Conservation (phyloP, 2,113 vertebrate species). For the Chiloscyllium plagiosum region DNA sequence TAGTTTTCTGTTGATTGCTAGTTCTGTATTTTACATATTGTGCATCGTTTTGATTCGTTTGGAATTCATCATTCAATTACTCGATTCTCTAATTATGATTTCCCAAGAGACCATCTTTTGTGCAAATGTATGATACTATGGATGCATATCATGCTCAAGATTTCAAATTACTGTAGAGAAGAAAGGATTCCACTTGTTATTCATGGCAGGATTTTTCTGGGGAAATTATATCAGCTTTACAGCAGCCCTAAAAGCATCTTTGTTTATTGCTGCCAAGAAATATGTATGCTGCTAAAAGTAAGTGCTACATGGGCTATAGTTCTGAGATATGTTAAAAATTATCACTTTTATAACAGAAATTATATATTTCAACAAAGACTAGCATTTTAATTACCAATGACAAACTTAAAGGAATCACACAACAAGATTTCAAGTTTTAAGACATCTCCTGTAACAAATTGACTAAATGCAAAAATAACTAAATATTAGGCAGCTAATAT, state of each 20-base stretch:
- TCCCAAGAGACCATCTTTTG: background rate
- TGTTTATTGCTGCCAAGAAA: background rate
- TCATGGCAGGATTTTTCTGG: background rate
- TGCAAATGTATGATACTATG: background rate
- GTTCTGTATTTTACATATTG: too few species aligned
- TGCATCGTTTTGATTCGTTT: too few species aligned
- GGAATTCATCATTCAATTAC: too few species aligned
- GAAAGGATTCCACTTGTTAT: background rate
- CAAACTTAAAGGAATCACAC: too few species aligned
- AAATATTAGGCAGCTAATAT: too few species aligned
- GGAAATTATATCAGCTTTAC: background rate
- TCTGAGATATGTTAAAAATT: background rate
- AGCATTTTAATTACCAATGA: too few species aligned
- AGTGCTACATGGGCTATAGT: background rate
- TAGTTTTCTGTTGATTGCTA: too few species aligned
- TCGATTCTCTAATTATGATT: background rate
- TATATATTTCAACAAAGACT: background rate
- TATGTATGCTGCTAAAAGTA: background rate
- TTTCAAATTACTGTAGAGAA: background rate
- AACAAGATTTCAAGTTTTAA: too few species aligned
- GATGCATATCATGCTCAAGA: background rate
- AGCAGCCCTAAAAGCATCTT: background rate
- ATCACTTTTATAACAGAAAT: background rate
- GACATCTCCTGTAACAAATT: too few species aligned
- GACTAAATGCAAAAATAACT: too few species aligned